Evolutionary conservation across 2,797 vertebrate species (phyloP).

Genomic region (Tokudaia tokunoshimensis): DNA sequence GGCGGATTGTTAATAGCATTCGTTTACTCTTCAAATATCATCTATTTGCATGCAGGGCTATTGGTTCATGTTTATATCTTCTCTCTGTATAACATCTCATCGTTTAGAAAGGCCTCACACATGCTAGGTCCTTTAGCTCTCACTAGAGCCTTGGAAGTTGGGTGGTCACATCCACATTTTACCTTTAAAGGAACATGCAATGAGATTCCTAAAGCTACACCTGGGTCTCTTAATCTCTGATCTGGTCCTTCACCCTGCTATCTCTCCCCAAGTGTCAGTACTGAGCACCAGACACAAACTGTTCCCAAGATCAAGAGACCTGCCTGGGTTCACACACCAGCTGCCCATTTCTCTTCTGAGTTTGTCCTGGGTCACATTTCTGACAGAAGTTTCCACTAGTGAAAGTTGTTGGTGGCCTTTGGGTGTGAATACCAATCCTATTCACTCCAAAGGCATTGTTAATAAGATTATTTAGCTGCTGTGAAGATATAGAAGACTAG

Average conservation of each 20-base stretch:
- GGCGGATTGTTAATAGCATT: accelerated
- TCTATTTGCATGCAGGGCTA: accelerated
- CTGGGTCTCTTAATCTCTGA: background rate
- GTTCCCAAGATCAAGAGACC: background rate
- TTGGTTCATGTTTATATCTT: accelerated
- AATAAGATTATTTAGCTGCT: background rate
- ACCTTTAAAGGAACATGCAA: background rate
- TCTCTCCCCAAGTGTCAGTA: accelerated
- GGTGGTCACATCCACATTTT: background rate
- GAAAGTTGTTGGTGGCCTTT: background rate
- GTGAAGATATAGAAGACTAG: background rate
- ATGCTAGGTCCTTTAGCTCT: accelerated
- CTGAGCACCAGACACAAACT: background rate
- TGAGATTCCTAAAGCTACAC: background rate
- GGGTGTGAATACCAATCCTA: accelerated
- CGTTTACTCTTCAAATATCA: accelerated
- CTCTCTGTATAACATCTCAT: accelerated
- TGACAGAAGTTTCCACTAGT: background rate
- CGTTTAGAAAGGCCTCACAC: background rate
- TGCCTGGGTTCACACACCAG: background rate
- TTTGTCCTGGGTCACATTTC: background rate
- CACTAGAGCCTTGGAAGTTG: background rate
- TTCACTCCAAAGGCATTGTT: background rate
- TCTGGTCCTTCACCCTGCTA: accelerated
- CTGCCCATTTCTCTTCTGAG: background rate